phyloP scores from a whole-genome alignment of 2,113 vertebrate species.

The Thamnaconus septentrionalis region DNA sequence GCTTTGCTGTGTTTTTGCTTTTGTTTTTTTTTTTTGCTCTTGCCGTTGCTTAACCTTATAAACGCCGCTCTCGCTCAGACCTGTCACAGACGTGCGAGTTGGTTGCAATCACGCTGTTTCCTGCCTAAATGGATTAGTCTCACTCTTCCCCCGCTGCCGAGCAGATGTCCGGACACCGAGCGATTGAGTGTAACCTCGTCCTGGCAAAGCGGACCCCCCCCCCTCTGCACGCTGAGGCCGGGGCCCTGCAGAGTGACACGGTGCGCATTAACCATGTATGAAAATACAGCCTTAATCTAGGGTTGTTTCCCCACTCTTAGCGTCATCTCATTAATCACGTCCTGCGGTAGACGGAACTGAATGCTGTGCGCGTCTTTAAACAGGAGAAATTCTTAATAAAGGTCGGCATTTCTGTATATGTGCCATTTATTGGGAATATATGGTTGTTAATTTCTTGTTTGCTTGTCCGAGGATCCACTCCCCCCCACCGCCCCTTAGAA shows the following conservation, averaged over 20 bases:
- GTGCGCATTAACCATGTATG: slow-evolving; percentile 30
- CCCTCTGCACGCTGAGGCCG: slow-evolving; percentile 29
- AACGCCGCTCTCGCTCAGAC: slow-evolving; percentile 14
- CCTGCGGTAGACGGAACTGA: slow-evolving; percentile 39
- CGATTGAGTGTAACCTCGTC: slow-evolving; percentile 11
- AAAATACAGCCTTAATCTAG: slow-evolving; percentile 44
- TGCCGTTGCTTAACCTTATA: background rate
- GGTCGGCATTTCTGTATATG: slow-evolving; percentile 16
- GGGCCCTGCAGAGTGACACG: slow-evolving; percentile 25
- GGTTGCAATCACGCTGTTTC: slow-evolving; percentile 19
- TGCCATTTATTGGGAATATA: background rate
- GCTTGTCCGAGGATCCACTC: slow-evolving; percentile 5
- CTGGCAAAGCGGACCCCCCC: slow-evolving; percentile 11
- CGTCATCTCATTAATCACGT: slow-evolving; percentile 57
- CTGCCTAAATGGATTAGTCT: slow-evolving; percentile 40
- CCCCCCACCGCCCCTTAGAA: slow-evolving; percentile 9
- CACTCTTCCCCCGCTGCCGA: slow-evolving; percentile 17
- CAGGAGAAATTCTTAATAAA: slow-evolving; percentile 35
- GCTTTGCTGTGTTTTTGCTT: background rate
- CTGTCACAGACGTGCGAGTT: slow-evolving; percentile 17
- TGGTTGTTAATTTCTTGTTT: slow-evolving; percentile 19
- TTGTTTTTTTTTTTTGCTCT: background rate
- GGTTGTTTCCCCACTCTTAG: slow-evolving; percentile 41
- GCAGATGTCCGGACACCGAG: slow-evolving; percentile 27
- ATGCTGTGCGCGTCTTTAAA: slow-evolving; percentile 44